These are phyloP conservation scores for Chamaetylas fuelleborni DNA, from an alignment of 2,113 vertebrate genomes.

Conservation along the genomic window DNA sequence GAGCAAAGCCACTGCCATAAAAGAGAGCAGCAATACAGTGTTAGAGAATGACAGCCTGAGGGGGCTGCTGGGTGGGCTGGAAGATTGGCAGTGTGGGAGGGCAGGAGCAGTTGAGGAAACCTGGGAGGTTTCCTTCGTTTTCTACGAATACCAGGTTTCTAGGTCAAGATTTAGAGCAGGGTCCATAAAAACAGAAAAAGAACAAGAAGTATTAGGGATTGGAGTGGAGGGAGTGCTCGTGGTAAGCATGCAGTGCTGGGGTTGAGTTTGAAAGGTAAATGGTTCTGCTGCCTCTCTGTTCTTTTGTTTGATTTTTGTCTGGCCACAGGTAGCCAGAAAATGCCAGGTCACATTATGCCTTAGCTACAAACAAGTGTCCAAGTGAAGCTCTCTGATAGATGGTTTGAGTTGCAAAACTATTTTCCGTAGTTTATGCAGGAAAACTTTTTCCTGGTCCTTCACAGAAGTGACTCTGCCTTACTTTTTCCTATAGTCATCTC, in stretches of 20 bases:
- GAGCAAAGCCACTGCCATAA: not conserved
- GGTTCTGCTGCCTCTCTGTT: not conserved
- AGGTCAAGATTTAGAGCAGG: not conserved
- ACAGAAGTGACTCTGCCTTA: not conserved
- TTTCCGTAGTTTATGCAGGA: not conserved
- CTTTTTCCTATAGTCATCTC: not conserved
- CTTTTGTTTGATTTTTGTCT: not conserved
- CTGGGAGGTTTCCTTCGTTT: not conserved
- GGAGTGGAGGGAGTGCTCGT: not conserved
- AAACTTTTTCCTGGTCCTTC: not conserved
- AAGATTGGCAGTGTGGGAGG: not conserved
- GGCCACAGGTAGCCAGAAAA: too few relatives aligned
- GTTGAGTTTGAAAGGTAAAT: not conserved
- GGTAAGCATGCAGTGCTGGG: not conserved
- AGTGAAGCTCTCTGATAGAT: not conserved
- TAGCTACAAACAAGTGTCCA: not conserved
- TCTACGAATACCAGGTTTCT: not conserved
- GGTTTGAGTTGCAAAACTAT: not conserved
- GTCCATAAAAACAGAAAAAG: not conserved
- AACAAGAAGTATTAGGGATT: not conserved
- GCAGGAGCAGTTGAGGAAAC: not conserved
- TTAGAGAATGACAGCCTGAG: not conserved
- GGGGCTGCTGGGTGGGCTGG: not conserved
- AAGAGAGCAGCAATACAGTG: not conserved
- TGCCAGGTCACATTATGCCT: not conserved